Conservation (phyloP, 1,140 invertebrate genomes). For the Penaeus japonicus region DNA sequence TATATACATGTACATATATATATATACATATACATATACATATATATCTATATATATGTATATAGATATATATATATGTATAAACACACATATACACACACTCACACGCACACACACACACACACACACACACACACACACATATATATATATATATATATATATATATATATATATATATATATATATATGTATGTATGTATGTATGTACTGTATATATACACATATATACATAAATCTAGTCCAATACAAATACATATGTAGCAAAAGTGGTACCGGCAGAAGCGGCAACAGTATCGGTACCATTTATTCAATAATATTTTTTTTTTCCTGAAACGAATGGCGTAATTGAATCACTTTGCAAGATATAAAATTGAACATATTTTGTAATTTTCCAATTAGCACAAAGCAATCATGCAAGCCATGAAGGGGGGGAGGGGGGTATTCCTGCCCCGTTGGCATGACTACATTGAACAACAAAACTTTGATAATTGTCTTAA, state of each 20-base stretch:
- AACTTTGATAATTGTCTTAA: neutral
- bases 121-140: neutral
- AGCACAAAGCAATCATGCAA: too few species aligned
- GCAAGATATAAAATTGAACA: neutral
- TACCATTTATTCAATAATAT: neutral
- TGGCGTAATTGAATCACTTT: neutral
- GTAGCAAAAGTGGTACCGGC: neutral
- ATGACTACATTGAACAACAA: too few species aligned
- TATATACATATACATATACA: constrained; percentile 13
- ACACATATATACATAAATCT: too few species aligned
- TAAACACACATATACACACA: neutral
- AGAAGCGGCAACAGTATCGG: neutral
- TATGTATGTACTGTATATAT: too few species aligned
- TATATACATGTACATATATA: neutral
- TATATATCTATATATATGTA: neutral
- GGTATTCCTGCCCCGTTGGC: neutral
- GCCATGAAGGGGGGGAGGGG: neutral
- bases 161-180: neutral
- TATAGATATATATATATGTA: neutral
- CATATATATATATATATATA: neutral
- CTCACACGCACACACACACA: neutral
- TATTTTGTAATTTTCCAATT: neutral
- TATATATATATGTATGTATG: neutral
- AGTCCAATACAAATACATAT: too few species aligned
- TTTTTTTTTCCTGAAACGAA: neutral